Conservation (phyloP, 1,140 invertebrate genomes). For the Delia radicum region DNA sequence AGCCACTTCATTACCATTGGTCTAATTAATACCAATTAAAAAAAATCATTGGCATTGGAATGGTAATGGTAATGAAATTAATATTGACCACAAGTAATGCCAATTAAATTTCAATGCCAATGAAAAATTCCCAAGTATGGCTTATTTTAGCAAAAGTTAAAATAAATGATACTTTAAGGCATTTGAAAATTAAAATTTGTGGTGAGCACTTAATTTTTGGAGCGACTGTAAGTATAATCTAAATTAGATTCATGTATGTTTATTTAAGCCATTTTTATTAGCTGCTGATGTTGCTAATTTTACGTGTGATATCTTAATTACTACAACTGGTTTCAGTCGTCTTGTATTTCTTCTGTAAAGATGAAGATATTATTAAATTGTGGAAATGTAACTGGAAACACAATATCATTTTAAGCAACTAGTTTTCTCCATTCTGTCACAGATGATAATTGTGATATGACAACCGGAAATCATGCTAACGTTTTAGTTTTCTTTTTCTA, state of each 20-base stretch:
- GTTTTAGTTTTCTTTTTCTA: background rate
- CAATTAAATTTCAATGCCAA: too few relatives aligned
- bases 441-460: conserved; percentile 2
- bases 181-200: too few relatives aligned
- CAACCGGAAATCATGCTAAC: conserved; percentile 3
- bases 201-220: too few relatives aligned
- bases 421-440: background rate
- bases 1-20: too few relatives aligned
- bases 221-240: too few relatives aligned
- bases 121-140: too few relatives aligned
- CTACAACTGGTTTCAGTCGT: background rate
- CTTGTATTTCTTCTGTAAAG: background rate
- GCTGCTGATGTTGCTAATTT: too few relatives aligned
- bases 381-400: background rate
- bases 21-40: too few relatives aligned
- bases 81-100: background rate
- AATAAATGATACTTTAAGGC: background rate
- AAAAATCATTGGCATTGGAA: too few relatives aligned
- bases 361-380: background rate
- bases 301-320: background rate
- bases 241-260: background rate
- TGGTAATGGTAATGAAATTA: background rate
- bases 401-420: too few relatives aligned
- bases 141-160: too few relatives aligned
- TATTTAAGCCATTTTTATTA: background rate